phyloP scores from a whole-genome alignment of 2,888 invertebrate genomes.

The Sarcophaga carnaria region DNA sequence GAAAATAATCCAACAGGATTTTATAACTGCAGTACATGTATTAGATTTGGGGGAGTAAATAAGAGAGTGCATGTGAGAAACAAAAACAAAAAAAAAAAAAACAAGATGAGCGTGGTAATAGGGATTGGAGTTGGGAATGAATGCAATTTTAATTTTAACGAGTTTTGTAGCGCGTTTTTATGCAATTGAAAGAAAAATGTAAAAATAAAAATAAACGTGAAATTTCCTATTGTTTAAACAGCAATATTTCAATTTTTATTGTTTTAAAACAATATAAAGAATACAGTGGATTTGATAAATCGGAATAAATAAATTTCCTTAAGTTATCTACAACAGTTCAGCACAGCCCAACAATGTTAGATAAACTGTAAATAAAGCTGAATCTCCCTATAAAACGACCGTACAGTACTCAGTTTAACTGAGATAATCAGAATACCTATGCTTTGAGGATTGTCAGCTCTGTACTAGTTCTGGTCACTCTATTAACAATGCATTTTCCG shows the following conservation, averaged over 20 bases:
- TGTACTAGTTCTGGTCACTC: no score
- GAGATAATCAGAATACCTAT: no score
- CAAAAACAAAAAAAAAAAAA: neutral
- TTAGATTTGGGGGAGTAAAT: conserved; percentile 3
- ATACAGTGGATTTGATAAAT: conserved; percentile 14
- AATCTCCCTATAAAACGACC: no score
- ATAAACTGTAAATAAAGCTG: no score
- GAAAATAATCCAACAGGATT: conserved; percentile 35
- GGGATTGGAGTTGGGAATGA: neutral
- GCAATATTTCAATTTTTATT: conserved; percentile 24
- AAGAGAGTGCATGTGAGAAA: conserved; percentile 13
- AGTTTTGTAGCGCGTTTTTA: conserved; percentile 8
- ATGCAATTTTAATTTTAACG: conserved; percentile 45
- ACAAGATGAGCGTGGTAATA: neutral
- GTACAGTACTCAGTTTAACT: no score
- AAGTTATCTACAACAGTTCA: no score
- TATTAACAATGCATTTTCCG: no score
- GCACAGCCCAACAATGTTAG: no score
- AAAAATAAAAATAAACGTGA: conserved; percentile 27
- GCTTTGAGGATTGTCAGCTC: no score
- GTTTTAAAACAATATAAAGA: conserved; percentile 8
- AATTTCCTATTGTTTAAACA: conserved; percentile 34
- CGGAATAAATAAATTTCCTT: no score
- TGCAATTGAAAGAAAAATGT: neutral
- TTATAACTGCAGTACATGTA: conserved; percentile 19